Evolutionary conservation across 1,140 invertebrate genomes (phyloP).

Genomic region (Drosophila quadrilineata): DNA sequence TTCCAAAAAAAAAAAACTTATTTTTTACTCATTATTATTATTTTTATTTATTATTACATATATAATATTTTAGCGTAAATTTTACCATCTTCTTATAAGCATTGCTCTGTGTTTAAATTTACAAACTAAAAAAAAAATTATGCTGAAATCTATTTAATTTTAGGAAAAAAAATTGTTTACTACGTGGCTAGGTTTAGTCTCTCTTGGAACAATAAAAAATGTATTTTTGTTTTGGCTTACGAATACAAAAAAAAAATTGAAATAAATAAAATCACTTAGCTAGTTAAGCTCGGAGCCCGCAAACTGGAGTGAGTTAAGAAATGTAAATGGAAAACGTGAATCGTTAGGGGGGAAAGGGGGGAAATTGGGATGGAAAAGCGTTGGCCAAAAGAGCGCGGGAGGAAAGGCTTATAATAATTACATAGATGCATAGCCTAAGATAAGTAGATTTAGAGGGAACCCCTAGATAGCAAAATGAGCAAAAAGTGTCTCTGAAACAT

Average conservation of each 20-base stretch:
- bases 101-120: conserved; percentile 57
- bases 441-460: conserved; percentile 1
- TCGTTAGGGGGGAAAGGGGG: not conserved
- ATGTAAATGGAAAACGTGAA: not conserved
- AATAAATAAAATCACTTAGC: conserved; percentile 72
- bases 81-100: conserved; percentile 51
- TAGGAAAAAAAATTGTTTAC: conserved; percentile 32
- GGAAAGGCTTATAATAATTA: conserved; percentile 8
- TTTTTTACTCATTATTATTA: conserved; percentile 42
- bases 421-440: not conserved
- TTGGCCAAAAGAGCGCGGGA: not conserved
- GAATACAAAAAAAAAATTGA: conserved; percentile 26
- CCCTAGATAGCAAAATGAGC: conserved; percentile 13
- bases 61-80: conserved; percentile 41
- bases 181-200: conserved; percentile 73
- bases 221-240: conserved; percentile 21
- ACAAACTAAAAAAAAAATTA: conserved; percentile 15
- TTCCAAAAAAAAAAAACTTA: conserved; percentile 46
- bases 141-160: conserved; percentile 9
- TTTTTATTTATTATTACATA: conserved; percentile 29
- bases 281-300: conserved; percentile 60
- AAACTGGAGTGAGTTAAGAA: conserved; percentile 16
- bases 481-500: no score
- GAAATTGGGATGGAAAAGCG: no score
- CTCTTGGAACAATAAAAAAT: conserved; percentile 57